These are phyloP conservation scores for Danaus melanippus DNA, from an alignment of 1,140 invertebrate genomes.

Conservation along the genomic window DNA sequence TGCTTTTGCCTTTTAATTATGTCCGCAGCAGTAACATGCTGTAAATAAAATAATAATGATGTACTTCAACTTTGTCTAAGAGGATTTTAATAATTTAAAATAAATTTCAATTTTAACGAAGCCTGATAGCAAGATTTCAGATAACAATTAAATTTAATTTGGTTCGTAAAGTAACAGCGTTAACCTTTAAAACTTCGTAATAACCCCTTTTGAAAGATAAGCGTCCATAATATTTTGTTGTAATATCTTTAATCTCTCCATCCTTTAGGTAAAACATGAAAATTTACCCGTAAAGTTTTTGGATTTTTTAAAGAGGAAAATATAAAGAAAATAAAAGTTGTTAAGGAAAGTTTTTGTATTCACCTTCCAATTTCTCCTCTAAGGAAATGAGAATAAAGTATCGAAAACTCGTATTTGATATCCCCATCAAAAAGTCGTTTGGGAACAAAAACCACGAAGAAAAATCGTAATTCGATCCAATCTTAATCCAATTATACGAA, in stretches of 20 bases:
- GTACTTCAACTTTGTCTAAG: too few relatives aligned
- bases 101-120: constrained; percentile 16
- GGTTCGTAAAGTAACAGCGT: constrained; percentile 32
- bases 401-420: constrained; percentile 58
- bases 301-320: constrained; percentile 7
- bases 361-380: constrained; percentile 16
- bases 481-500: constrained; percentile 65
- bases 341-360: constrained; percentile 24
- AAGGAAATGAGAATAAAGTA: constrained; percentile 19
- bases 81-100: neutral
- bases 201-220: constrained; percentile 27
- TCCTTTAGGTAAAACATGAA: constrained; percentile 13
- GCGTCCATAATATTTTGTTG: constrained; percentile 30
- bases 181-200: constrained; percentile 36
- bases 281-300: constrained; percentile 2
- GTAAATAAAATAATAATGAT: too few relatives aligned
- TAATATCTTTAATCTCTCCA: constrained; percentile 26
- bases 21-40: too few relatives aligned
- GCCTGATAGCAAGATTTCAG: constrained; percentile 22
- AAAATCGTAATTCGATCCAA: constrained; percentile 65
- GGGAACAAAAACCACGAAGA: constrained; percentile 55
- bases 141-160: constrained; percentile 36
- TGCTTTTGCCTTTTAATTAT: too few relatives aligned
- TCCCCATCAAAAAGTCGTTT: constrained; percentile 61
- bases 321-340: constrained; percentile 9